A percentile compares a stretch with the other conserved stretches of the same genome.
Evolutionary conservation across 2,888 invertebrate genomes (phyloP).

Genomic region (Lasioglossum leucozonium): DNA sequence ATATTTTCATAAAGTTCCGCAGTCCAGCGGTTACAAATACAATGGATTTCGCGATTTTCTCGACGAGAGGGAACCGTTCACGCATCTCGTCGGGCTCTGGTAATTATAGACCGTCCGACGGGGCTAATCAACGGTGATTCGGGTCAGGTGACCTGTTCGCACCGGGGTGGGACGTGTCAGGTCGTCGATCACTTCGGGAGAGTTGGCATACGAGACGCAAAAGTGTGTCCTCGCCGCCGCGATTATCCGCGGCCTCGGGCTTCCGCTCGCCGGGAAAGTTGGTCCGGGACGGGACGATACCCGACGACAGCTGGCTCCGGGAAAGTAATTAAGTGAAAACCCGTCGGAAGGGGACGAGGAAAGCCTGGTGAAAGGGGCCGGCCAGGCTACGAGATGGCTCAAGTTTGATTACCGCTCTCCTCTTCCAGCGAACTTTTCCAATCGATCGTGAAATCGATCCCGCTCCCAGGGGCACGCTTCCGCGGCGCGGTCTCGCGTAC

Average conservation of each 20-base stretch:
- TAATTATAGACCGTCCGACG: background rate
- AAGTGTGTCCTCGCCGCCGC: slow-evolving; percentile 9
- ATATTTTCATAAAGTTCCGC: too few relatives aligned
- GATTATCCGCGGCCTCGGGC: slow-evolving; percentile 20
- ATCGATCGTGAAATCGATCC: slow-evolving; percentile 40
- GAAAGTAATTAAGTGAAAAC: slow-evolving; percentile 60
- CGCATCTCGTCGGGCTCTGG: background rate
- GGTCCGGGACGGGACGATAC: slow-evolving; percentile 10
- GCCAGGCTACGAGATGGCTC: slow-evolving; percentile 1
- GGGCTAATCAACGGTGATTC: background rate
- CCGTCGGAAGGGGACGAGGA: slow-evolving; percentile 21
- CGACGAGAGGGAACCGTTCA: background rate
- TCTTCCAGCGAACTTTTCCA: slow-evolving; percentile 38
- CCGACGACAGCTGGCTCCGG: slow-evolving; percentile 35
- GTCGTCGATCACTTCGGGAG: slow-evolving; percentile 15
- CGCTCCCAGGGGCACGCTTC: slow-evolving; percentile 3
- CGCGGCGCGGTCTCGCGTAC: background rate
- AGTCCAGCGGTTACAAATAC: too few relatives aligned
- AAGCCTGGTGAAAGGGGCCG: background rate
- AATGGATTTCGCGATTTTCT: background rate
- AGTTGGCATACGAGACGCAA: background rate
- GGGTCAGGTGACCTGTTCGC: background rate
- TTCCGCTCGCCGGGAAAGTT: slow-evolving; percentile 11
- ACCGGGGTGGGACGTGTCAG: background rate
- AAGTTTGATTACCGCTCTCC: slow-evolving; percentile 15